Evolutionary conservation across 1,140 invertebrate species (phyloP), one percentile per base, ranked within the genome.

Genomic region (Zaprionus nigranus): DNA sequence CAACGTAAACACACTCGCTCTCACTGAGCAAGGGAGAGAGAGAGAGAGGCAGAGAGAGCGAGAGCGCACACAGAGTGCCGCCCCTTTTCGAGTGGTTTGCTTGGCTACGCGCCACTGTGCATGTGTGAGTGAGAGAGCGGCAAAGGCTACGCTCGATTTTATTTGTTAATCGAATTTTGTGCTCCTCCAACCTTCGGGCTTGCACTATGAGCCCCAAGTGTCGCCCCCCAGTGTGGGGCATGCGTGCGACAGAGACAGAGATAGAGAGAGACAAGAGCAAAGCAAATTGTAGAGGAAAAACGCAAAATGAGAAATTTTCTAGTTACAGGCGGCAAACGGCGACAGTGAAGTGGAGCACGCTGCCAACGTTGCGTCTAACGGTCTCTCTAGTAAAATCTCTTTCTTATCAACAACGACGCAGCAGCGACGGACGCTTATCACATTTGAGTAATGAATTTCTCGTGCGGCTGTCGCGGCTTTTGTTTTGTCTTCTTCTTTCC

Each of bases 131-230:
- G 82, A 64, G 75, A 69, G 79, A 63, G 67, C 36, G n/a, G 17
- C 56, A 66, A 40, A 54, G 69, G 17, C 54, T 40, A 58, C 63
- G 77, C 84, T 88, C 78, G 78, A 81, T 90, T 62, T 81, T 87
- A 88, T 87, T 87, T 87, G 84, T 88, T 87, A 88, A 87, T 88
- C 84, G 78, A 87, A 87, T 78, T 70, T 75, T 53, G 54, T 67
- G 81, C 78, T 79, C 68, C 67, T 83, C 83, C 65, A 70, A 66
- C 77, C 78, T 65, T 62, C 71, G 58, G 49, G 28, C 56, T 56
- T 73, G 75, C 75, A 66, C 69, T 58, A 15, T 58, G 38, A 65
- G 72, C 67, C 49, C 59, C 43, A 53, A 62, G 30, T 40, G 49
- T 43, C 22, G 38, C 46, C 30, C 58, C 67, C 69, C 43, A 43